Base-by-base conservation (phyloP, 2,797 vertebrate genomes). In the Phataginus tricuspis region DNA sequence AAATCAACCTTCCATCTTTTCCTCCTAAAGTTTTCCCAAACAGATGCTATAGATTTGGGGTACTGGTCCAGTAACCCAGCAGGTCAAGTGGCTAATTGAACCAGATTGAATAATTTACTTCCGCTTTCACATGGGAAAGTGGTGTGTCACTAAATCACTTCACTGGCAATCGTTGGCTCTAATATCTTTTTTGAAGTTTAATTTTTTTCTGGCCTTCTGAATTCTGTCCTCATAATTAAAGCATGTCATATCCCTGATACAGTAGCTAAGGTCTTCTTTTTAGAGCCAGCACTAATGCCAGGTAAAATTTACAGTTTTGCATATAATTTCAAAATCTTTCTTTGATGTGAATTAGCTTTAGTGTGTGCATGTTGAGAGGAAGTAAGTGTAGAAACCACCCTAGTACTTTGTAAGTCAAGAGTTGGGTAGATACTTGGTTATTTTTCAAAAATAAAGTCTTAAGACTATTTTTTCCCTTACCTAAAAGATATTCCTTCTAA, bases 391-490 rank as follows among this genome's bases (percentile, higher is more conserved):
- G 91, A 96, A 78, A 72, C 61, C 45, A 86, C 25, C 12, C 37
- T 80, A 66, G 19, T 34, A 37, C 66, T 75, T 42, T 59, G 10
- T 74, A 92, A 80, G 6, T 84, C 21, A 29, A 34, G 16, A 88
- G 10, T 27, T 49, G 23, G n/a, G 42, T 61, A 80, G 68, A 78
- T 34, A 59, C 4, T 77, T 86, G 39, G 4, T 64, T 55, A 39
- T 86, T 87, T 96, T 88, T 45, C 34, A 94, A 69, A 91, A 94
- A 72, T 61, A 84, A 89, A 86, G 19, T 66, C 15, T 72, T 9
- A 7, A 18, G 1, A 59, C 74, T 90, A 1, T 79, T 79, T 86
- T 69, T 69, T 84, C 90, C 15, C 37, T 82, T 57, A 45, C 45
- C 45, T 45, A 45, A 45, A 45, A 45, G 45, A 45, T 45, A 45